A percentile compares a stretch with the other conserved stretches of the same genome.
These are phyloP conservation scores for Rotaria socialis DNA, from an alignment of 2,888 invertebrate genomes.

Conservation along the genomic window DNA sequence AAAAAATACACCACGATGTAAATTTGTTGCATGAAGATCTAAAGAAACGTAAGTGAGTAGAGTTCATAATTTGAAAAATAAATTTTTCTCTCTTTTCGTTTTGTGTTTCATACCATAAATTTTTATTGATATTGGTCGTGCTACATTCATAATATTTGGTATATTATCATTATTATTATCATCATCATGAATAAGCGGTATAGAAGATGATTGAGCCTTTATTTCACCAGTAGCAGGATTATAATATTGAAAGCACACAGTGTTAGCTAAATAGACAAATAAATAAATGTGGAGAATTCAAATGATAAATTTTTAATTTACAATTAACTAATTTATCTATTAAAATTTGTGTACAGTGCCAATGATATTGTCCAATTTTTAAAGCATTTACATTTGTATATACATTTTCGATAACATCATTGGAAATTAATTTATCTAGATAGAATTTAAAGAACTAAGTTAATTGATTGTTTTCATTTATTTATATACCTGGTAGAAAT, in stretches of 20 bases:
- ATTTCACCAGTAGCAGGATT: not conserved
- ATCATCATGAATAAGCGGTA: not conserved
- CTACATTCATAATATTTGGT: not conserved
- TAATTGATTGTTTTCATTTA: not conserved
- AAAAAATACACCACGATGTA: slow-evolving; percentile 62
- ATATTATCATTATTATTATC: not conserved
- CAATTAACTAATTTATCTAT: not conserved
- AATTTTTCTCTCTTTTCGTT: no score
- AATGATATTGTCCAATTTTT: slow-evolving; percentile 30
- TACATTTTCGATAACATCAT: slow-evolving; percentile 17
- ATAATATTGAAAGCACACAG: slow-evolving; percentile 24
- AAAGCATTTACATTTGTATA: slow-evolving; percentile 13
- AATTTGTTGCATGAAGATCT: slow-evolving; percentile 58
- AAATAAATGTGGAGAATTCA: not conserved
- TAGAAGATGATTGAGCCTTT: not conserved
- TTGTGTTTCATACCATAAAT: not conserved
- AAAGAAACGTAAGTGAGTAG: not conserved
- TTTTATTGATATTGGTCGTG: not conserved
- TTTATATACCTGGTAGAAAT: not conserved
- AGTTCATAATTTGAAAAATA: no score
- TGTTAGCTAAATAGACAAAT: not conserved
- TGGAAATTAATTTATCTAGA: not conserved
- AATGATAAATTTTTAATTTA: not conserved
- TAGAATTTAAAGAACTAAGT: not conserved
- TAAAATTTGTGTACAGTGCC: slow-evolving; percentile 1